Conservation (phyloP, 2,113 vertebrate species). For the Petroica traversi region DNA sequence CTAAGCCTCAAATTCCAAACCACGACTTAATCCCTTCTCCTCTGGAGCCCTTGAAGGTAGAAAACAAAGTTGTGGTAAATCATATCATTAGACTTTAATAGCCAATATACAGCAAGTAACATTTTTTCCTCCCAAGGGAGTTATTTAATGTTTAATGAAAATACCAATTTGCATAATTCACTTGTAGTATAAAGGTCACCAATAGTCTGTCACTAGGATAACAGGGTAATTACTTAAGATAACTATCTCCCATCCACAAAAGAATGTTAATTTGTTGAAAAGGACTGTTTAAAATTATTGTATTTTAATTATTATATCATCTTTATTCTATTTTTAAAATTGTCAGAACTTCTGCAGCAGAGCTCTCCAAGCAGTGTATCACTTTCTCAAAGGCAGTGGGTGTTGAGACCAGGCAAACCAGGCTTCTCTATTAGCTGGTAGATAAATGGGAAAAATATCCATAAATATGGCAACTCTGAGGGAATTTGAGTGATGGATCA, state of each 20-base stretch:
- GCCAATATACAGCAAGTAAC: slow-evolving; percentile 18
- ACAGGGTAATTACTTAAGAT: slow-evolving; percentile 52
- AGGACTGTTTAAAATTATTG: slow-evolving; percentile 22
- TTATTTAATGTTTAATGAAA: slow-evolving; percentile 70
- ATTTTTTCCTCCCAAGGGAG: slow-evolving; percentile 42
- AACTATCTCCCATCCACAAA: slow-evolving; percentile 23
- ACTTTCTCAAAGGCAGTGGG: neutral
- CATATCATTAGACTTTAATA: slow-evolving; percentile 38
- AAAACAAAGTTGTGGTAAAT: slow-evolving; percentile 52
- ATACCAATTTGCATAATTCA: slow-evolving; percentile 63
- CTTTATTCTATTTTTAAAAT: slow-evolving; percentile 16
- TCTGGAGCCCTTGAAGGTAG: neutral
- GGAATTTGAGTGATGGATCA: neutral
- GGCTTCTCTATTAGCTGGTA: neutral
- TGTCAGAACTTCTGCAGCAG: neutral
- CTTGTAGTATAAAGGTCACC: slow-evolving; percentile 52
- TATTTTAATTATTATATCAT: slow-evolving; percentile 31
- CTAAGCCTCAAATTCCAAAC: slow-evolving; percentile 22
- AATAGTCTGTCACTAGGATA: slow-evolving; percentile 33
- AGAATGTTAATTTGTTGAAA: slow-evolving; percentile 45
- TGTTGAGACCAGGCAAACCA: neutral
- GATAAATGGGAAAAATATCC: neutral
- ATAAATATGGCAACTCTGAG: neutral
- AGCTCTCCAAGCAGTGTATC: neutral
- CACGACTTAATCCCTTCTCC: slow-evolving; percentile 21